Evolutionary conservation across 2,113 vertebrate species (phyloP), one percentile per base, ranked within the genome.

Genomic region (Coptodon bakossiorum): DNA sequence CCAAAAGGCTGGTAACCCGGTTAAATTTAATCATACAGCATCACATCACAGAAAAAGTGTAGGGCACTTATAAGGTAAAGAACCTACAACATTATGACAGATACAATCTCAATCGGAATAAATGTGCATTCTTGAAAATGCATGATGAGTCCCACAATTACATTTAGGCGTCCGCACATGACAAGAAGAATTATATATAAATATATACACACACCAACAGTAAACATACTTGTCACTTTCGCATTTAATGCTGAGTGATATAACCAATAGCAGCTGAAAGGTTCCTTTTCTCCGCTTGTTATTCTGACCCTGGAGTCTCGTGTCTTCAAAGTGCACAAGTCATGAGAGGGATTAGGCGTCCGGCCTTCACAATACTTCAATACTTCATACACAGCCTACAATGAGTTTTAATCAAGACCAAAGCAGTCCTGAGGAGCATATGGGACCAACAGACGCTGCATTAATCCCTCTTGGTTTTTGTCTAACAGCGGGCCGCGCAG

Each of bases 391-490:
- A 90, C 45, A 50, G 73, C 1, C 73, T 93, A 92, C 93, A 95
- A 94, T 86, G 94, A 91, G 92, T 96, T 96, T 96, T 94, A 96
- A 97, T 96, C 95, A 96, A 93, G 94, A 91, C 52, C 93, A 86
- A 89, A 92, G 93, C 93, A 81, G 91, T 4, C 90, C 91, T 78
- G 31, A 91, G 94, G 94, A 94, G 91, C 96, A 96, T 96, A 96
- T 96, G 96, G 96, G 94, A 56, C 93, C 90, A 92, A 94, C 96
- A 96, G 95, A 97, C 96, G 95, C 95, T 71, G 90, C 76, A 83
- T 83, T 96, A 95, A 96, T 95, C 95, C 96, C 93, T 92, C 92
- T 86, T 90, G 90, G 85, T 94, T 89, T 90, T 82, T 91, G 94
- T 93, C 86, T 87, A 94, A 92, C 94, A 94, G 95, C 94, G 91